Evolutionary conservation across 1,140 invertebrate species (phyloP), one percentile per base, ranked within the genome.

Genomic region (Sycobia sp.): DNA sequence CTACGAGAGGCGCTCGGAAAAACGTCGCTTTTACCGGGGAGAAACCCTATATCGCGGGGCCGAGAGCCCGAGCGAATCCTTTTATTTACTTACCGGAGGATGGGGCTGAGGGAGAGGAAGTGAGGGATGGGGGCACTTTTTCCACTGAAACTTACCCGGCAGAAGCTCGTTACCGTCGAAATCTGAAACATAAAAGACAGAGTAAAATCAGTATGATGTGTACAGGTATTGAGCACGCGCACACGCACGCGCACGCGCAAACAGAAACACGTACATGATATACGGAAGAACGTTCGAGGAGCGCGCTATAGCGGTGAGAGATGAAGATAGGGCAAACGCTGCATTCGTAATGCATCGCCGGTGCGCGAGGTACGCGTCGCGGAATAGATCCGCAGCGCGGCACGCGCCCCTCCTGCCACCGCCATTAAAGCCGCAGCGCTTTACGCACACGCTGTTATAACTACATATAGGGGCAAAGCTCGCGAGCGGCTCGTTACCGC

Each of bases 121-220:
- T 22, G 39, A 41, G 16, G 5, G 39, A 2, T 16, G 39, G 1
- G 3, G 13, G 39, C 2, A 20, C 18, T n/a, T 5, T 5, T 2
- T 16, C 16, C 4, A 11, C 41, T 10, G 1, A n/a, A 62, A 88
- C 90, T 89, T 82, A 94, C 91, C 86, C 90, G 86, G 83, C 92
- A 94, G 74, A 94, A 93, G 71, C 90, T 92, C 49, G 91, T 93
- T 60, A 92, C 90, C 58, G 89, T 85, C 18, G 91, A 93, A 69
- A 93, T 91, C 90, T 92, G 87, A 54, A 87, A 88, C 75, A 81
- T 70, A 82, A 78, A 78, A 71, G 73, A 67, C 58, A 74, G 66
- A 54, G 39, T 22, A 47, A 46, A 41, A 50, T 67, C 54, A 69
- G 60, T 62, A 56, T 16, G 11, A 20, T 0, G 51, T n/a, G n/a